These are phyloP conservation scores for Otolemur garnettii DNA, from an alignment of 2,113 vertebrate species.

Conservation along the genomic window DNA sequence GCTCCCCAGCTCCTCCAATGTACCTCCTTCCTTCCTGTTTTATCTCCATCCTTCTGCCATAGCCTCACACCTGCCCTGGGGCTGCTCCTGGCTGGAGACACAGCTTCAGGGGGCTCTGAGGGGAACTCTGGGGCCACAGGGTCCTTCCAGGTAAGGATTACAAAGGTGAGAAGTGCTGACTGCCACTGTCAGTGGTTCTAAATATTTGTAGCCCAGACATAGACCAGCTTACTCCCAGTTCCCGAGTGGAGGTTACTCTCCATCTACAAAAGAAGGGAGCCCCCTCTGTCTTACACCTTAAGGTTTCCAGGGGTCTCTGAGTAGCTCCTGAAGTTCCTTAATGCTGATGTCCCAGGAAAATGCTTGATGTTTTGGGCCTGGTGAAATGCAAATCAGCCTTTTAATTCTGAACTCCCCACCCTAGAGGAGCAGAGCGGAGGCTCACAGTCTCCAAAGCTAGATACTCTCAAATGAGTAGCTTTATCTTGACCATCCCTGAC, in stretches of 20 bases:
- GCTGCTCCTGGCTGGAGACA: background rate
- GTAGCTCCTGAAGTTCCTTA: background rate
- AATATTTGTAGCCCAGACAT: background rate
- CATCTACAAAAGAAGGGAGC: background rate
- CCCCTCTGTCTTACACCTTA: background rate
- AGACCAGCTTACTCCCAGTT: accelerated
- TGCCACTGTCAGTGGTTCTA: background rate
- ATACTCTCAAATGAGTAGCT: background rate
- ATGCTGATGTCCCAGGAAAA: background rate
- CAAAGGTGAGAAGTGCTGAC: accelerated
- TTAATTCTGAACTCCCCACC: background rate
- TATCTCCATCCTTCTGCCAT: accelerated
- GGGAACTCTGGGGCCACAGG: background rate
- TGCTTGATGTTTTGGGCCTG: background rate
- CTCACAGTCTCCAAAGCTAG: background rate
- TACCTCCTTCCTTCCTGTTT: background rate
- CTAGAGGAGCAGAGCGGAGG: background rate
- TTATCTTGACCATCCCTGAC: background rate
- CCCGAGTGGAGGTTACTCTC: background rate
- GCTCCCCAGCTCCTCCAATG: background rate
- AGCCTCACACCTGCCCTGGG: background rate
- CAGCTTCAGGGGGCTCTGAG: background rate
- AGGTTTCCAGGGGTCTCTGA: background rate
- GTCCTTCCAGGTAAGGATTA: background rate
- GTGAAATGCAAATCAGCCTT: background rate